Conservation (phyloP, 2,888 invertebrate species). For the Eilema sororculum region DNA sequence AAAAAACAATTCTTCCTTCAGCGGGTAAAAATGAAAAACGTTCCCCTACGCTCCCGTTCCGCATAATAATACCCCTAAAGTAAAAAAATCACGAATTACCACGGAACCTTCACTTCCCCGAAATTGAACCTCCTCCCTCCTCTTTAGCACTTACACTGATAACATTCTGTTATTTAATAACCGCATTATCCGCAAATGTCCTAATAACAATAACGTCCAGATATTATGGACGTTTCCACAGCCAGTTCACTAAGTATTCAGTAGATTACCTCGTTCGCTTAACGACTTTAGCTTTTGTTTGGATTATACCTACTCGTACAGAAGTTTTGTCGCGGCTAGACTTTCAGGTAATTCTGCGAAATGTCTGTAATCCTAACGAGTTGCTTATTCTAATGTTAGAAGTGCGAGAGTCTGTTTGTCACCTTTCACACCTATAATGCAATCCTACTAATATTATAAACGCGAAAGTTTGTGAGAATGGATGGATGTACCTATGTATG, state of each 20-base stretch:
- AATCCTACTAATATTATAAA: no score
- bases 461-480: no score
- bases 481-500: no score
- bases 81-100: neutral
- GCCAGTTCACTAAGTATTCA: slow-evolving; percentile 8
- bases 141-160: slow-evolving; percentile 2
- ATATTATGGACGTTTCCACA: neutral
- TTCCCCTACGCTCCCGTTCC: neutral
- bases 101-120: neutral
- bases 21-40: no score
- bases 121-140: neutral
- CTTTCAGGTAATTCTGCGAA: neutral
- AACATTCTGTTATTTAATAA: neutral
- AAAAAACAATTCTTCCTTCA: no score
- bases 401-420: no score
- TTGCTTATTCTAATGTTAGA: no score
- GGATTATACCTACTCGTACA: neutral
- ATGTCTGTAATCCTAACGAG: neutral
- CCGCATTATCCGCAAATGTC: neutral
- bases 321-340: neutral
- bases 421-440: no score
- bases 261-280: slow-evolving; percentile 1
- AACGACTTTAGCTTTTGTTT: slow-evolving; percentile 5
- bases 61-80: neutral
- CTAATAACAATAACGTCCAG: slow-evolving; percentile 5